Conservation (phyloP, 1,140 invertebrate species). For the Listronotus oregonensis region DNA sequence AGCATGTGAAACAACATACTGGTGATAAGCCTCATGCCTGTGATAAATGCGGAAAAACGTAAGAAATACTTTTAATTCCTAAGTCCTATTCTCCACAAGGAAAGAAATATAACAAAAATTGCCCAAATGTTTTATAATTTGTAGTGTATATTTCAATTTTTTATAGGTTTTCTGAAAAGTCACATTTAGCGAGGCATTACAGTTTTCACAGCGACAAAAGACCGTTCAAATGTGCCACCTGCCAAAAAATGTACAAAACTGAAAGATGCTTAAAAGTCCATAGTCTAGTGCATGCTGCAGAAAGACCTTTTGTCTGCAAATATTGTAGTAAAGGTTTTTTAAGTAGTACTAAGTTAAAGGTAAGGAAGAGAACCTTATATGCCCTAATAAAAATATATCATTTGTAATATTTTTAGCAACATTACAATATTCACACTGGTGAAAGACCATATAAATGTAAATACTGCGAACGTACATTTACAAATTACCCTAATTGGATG, state of each 20-base stretch:
- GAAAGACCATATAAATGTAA: conserved; percentile 62
- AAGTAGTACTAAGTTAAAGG: conserved; percentile 58
- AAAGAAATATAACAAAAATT: no score
- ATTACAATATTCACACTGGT: conserved; percentile 62
- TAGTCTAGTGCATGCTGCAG: conserved; percentile 65
- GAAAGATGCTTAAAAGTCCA: conserved; percentile 59
- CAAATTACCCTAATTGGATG: conserved; percentile 63
- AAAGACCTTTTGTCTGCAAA: conserved; percentile 56
- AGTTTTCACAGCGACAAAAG: conserved; percentile 57
- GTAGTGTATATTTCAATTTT: no score
- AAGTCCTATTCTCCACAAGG: no score
- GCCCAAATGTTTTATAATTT: no score
- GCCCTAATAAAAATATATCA: no score
- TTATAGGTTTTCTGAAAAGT: conserved; percentile 59
- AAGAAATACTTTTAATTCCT: no score
- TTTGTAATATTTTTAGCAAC: conserved; percentile 51
- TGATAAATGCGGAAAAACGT: conserved; percentile 65
- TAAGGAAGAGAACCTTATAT: not conserved
- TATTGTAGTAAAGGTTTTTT: conserved; percentile 68
- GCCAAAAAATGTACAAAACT: conserved; percentile 50
- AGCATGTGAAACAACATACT: conserved; percentile 70
- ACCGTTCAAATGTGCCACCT: conserved; percentile 49
- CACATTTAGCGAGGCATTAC: conserved; percentile 59
- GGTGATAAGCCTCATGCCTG: conserved; percentile 75
- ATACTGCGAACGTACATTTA: conserved; percentile 62